These are phyloP conservation scores for Danio aesculapii DNA, from an alignment of 2,797 vertebrate species.

Conservation along the genomic window DNA sequence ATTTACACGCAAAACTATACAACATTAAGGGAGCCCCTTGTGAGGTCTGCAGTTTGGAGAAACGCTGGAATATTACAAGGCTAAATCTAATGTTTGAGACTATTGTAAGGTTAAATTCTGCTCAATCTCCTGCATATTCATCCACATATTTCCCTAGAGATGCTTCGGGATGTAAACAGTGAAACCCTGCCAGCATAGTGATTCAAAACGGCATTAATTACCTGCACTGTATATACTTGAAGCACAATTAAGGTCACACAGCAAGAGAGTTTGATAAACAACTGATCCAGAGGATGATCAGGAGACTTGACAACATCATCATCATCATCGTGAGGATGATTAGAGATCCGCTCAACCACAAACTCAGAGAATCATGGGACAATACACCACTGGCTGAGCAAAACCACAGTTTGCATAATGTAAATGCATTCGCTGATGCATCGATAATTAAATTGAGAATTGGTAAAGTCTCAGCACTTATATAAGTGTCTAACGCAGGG, in stretches of 20 bases:
- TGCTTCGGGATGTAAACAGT: conserved; percentile 28
- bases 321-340: background rate
- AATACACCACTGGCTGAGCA: background rate
- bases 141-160: conserved; percentile 19
- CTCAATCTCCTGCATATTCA: conserved; percentile 13
- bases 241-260: conserved; percentile 44
- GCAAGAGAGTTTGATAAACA: conserved; percentile 23
- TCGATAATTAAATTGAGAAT: background rate
- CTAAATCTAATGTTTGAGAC: conserved; percentile 45
- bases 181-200: conserved; percentile 40
- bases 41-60: conserved; percentile 41
- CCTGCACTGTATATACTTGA: conserved; percentile 43
- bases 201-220: conserved; percentile 58
- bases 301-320: conserved; percentile 11
- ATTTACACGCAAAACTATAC: conserved; percentile 50
- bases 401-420: background rate
- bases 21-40: conserved; percentile 43
- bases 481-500: background rate
- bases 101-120: too few relatives aligned
- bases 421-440: background rate
- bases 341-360: conserved; percentile 4
- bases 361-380: background rate
- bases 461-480: background rate
- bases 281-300: background rate
- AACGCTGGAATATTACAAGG: conserved; percentile 43